Conservation (phyloP, 2,888 invertebrate genomes). For the Melinopterus prodromus region DNA sequence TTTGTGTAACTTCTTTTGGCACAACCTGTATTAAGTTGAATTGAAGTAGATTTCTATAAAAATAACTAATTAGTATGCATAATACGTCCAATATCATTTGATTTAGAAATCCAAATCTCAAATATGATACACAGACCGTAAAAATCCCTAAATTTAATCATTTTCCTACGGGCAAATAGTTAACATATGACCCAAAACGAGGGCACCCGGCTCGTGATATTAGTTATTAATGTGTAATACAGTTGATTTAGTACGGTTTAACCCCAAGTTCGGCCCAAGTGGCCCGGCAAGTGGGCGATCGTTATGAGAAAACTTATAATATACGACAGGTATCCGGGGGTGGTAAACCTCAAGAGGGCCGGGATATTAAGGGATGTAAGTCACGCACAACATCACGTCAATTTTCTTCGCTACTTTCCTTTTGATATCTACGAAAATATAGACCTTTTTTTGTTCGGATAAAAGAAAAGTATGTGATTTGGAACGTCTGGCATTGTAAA, state of each 20-base stretch:
- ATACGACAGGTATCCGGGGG: slow-evolving; percentile 34
- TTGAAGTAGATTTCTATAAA: no score
- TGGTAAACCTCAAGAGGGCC: not conserved
- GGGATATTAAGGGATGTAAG: slow-evolving; percentile 25
- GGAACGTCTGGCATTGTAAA: not conserved
- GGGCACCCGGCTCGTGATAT: slow-evolving; percentile 31
- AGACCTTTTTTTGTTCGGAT: slow-evolving; percentile 10
- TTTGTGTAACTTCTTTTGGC: no score
- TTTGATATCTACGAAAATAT: not conserved
- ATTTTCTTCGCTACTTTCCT: not conserved
- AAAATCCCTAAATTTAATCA: no score
- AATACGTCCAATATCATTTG: no score
- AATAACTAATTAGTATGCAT: no score
- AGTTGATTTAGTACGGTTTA: slow-evolving; percentile 44
- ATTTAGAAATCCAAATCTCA: no score
- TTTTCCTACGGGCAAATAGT: not conserved
- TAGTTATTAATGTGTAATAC: slow-evolving; percentile 46
- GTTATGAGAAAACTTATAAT: slow-evolving; percentile 40
- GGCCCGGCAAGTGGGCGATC: slow-evolving; percentile 46
- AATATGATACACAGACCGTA: no score
- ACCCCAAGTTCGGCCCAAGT: slow-evolving; percentile 39
- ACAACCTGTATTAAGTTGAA: no score
- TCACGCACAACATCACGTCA: slow-evolving; percentile 22
- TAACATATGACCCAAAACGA: slow-evolving; percentile 9
- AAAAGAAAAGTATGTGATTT: not conserved